Evolutionary conservation across 1,140 invertebrate species (phyloP), one percentile per base, ranked within the genome.

Genomic region (Drosophila prosaltans): DNA sequence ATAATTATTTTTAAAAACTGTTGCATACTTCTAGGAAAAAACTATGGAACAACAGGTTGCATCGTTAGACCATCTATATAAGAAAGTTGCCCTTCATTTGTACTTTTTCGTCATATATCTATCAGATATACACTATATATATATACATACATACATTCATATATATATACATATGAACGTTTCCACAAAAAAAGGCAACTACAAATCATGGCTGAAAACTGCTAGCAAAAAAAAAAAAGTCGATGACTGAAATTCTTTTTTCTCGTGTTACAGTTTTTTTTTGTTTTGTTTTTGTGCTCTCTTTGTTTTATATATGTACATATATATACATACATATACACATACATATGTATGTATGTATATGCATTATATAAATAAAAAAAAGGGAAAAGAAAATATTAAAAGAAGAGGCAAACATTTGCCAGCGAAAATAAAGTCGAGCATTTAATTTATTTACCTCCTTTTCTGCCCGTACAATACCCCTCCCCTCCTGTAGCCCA

Each of bases 381-480:
- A 61, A 36, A 65, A 80, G 59, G 67, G 78, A 54, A 82, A 72
- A 70, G 72, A 83, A 86, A 86, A 86, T 83, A 86, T 86, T 83
- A 83, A 88, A 86, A 86, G 80, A 74, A 86, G 45, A 51, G 67
- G 72, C 80, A 83, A 86, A 86, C 82, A 86, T 69, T 69, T 65
- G 80, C 69, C 61, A 69, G 83, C 59, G 71, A 88, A 88, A 86
- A 86, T 88, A 86, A 86, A 88, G 82, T 88, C 70, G 74, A 86
- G 84, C 83, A 88, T 86, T 86, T 86, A 88, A 86, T 88, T 86
- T 86, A 88, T 86, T 88, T 88, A 80, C 69, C 78, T 51, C 74
- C 75, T 62, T 65, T 65, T 40, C 32, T 36, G 32, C 57, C 60
- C 30, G 1, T 10, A 55, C 21, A 16, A 16, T 16, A 16, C 40